A percentile compares a stretch with the other conserved stretches of the same genome.
These are phyloP conservation scores for Eremobia ochroleuca DNA, from an alignment of 2,888 invertebrate species.

Conservation along the genomic window DNA sequence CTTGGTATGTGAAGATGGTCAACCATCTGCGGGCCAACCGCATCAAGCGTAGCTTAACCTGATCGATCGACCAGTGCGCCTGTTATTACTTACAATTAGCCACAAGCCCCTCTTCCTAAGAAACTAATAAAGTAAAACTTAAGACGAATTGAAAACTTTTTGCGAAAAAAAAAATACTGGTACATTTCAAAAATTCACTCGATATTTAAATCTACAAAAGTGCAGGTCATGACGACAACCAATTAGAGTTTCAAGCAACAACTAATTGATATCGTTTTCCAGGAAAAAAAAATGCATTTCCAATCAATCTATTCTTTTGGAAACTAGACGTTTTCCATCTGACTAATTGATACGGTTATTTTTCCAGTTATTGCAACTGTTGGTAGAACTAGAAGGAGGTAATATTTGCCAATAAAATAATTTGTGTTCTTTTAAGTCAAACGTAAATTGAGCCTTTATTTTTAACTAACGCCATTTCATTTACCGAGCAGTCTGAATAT, in stretches of 20 bases:
- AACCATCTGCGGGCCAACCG: no score
- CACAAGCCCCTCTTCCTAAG: no score
- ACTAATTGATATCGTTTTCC: slow-evolving; percentile 69
- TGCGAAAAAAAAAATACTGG: background rate
- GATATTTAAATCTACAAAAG: slow-evolving; percentile 9
- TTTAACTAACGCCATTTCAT: background rate
- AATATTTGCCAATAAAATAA: background rate
- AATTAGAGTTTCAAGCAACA: slow-evolving; percentile 72
- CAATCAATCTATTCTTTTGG: slow-evolving; percentile 67
- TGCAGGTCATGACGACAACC: slow-evolving; percentile 59
- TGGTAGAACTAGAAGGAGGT: background rate
- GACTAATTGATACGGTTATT: slow-evolving; percentile 51
- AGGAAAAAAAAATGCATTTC: slow-evolving; percentile 55
- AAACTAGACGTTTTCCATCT: slow-evolving; percentile 52
- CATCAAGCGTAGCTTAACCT: no score
- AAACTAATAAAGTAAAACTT: no score
- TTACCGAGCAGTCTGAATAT: slow-evolving; percentile 7
- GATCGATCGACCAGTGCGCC: no score
- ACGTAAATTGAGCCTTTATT: background rate
- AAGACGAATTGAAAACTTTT: no score
- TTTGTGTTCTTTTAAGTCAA: background rate
- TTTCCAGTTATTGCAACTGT: slow-evolving; percentile 24
- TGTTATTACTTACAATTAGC: no score
- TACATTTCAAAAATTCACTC: background rate
- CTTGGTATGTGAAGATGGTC: no score